Evolutionary conservation across 1,140 invertebrate genomes (phyloP), one percentile per base, ranked within the genome.

Genomic region (Philaenus spumarius): DNA sequence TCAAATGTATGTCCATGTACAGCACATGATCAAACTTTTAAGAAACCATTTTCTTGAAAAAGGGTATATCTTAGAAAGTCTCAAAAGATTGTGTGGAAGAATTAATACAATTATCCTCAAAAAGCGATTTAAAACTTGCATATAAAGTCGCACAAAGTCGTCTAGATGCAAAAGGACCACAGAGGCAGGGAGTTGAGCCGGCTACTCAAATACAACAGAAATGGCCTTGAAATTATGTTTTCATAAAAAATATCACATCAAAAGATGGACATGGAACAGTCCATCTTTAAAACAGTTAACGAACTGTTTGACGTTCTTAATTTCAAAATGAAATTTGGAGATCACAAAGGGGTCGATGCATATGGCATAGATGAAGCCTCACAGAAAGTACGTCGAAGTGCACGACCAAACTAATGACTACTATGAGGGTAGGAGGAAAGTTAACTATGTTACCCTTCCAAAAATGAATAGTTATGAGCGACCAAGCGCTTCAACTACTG

Each of bases 41-140:
- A n/a, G 62, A 23, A 67, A 66, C 40, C 55, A 65, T 57, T 52
- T 62, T 17, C 6, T 67, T 9, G 65, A 67, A 3, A n/a, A 57
- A 19, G 55, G 55, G 23, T 57, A n/a, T 19, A 17, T 17, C 7
- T 57, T 35, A 9, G 30, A 30, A 37, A 57, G 11, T 7, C 23
- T 5, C 14, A 14, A 50, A 39, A 7, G 34, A 5, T 6, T n/a
- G n/a, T n/a, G n/a, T n/a, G n/a, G n/a, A n/a, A n/a, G n/a, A n/a
- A n/a, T n/a, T n/a, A n/a, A n/a, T 57, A 9, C 12, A 34, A 7
- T 34, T 57, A 2, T 30, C 20, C 14, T 45, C 42, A 15, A 11
- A 30, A n/a, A 12, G 15, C 15, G 55, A 50, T n/a, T 30, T 50
- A 1, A 57, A 57, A 35, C 34, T 57, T 14, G 22, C 55, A 19